Evolutionary conservation across 2,888 invertebrate genomes (phyloP).

Genomic region (Euphydryas editha): DNA sequence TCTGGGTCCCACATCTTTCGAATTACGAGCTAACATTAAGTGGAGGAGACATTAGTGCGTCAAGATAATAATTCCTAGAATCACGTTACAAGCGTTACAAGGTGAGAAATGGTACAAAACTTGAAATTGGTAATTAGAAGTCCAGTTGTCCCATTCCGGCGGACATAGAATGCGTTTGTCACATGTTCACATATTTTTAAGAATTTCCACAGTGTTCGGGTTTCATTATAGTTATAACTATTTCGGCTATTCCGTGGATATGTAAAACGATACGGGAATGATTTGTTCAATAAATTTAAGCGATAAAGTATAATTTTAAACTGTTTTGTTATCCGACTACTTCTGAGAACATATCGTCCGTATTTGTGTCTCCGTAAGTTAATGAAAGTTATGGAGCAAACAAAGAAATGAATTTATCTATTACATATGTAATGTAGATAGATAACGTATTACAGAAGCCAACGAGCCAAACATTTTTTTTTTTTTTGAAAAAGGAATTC

Average conservation of each 20-base stretch:
- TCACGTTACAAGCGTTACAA: constrained; percentile 60
- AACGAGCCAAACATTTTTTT: background rate
- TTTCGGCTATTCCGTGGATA: constrained; percentile 5
- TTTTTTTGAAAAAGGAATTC: background rate
- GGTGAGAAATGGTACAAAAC: constrained; percentile 62
- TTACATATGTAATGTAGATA: background rate
- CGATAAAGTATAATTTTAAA: constrained; percentile 16
- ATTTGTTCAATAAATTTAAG: constrained; percentile 10
- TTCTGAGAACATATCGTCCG: background rate
- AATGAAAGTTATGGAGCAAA: background rate
- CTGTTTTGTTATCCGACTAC: background rate
- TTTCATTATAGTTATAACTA: constrained; percentile 34
- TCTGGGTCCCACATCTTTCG: constrained; percentile 60
- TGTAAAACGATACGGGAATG: constrained; percentile 21
- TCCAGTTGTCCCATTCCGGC: constrained; percentile 49
- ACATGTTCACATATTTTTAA: constrained; percentile 41
- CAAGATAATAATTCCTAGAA: constrained; percentile 74
- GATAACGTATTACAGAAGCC: background rate
- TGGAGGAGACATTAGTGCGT: constrained; percentile 58
- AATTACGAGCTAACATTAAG: constrained; percentile 66
- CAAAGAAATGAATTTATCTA: background rate
- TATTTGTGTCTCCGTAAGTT: background rate
- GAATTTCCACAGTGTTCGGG: constrained; percentile 44
- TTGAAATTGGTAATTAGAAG: constrained; percentile 68
- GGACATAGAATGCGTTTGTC: constrained; percentile 52